Evolutionary conservation across 2,113 vertebrate genomes (phyloP), one percentile per base, ranked within the genome.

Genomic region (Apteryx owenii): DNA sequence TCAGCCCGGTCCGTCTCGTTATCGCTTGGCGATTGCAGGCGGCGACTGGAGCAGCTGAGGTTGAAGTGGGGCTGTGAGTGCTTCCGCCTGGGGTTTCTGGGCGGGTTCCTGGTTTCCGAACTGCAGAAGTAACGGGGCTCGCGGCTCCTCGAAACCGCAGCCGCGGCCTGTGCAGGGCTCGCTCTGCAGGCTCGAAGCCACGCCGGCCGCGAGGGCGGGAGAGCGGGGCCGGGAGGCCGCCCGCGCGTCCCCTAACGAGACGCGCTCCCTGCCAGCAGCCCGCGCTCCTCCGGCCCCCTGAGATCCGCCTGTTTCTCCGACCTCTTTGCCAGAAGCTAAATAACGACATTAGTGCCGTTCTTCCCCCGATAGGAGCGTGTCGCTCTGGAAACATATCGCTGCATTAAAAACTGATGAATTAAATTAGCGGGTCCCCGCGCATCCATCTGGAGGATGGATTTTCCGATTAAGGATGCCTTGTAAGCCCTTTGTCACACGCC

Each of bases 381-480:
- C 62, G 22, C 73, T 70, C 83, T 60, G 61, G 83, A 86, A 90
- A 64, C 5, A 1, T 36, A 54, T 68, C 15, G 64, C 87, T 88
- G 85, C 79, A 61, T 80, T 90, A 88, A 88, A 80, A 50, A 10
- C 88, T 48, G 77, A 93, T 88, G 20, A 76, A 87, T 93, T 68
- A 58, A 50, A 54, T 92, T 69, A 96, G 85, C 0, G 0, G 8
- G 54, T 85, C 83, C 86, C 81, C 68, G n/a, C 6, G 5, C 78
- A 51, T 81, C 84, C 86, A 89, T 93, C 83, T 89, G 71, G 71
- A 72, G 51, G 64, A 69, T 89, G 84, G 93, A 94, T 94, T 95
- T 96, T 50, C 87, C 0, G 0, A 72, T 91, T 81, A 89, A 86
- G 89, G 58, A 69, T 0, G 3, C 20, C 17, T 31, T 1, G 5